Evolutionary conservation across 2,797 vertebrate genomes (phyloP), one percentile per base, ranked within the genome.

Genomic region (Intellagama lesueurii): DNA sequence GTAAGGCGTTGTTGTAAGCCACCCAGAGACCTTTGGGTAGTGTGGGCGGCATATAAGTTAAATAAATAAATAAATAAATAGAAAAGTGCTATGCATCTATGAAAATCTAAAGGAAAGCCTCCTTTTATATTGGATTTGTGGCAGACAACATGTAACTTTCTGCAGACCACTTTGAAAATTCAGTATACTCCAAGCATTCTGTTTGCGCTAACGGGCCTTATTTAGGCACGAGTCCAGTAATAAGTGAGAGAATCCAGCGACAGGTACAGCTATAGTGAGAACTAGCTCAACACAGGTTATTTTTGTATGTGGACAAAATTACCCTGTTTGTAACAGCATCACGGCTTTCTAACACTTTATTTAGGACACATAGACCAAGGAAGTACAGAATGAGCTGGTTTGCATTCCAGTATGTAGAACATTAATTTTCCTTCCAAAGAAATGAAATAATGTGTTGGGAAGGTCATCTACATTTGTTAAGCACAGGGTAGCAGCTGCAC

Each of bases 271-370:
- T 40, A 60, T 64, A 69, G n/a, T 0, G 1, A 44, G 83, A 86
- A 35, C 0, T 0, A 0, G n/a, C 32, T 19, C 3, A 0, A 12
- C 1, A 49, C n/a, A 0, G 30, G 11, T 52, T 19, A 81, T 76
- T 60, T 83, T 8, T 69, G 2, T 1, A 47, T 16, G 1, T 40
- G 2, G 52, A 2, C 30, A 47, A 6, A 66, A 47, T 81, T n/a
- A 0, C 28, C 40, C 12, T 80, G 32, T 69, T 73, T 52, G 0
- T 7, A 16, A 30, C 0, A 26, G 17, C 0, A 49, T 24, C 11
- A 1, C 16, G 35, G 26, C 77, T 73, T 44, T 1, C 70, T 49
- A 49, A 44, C 9, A 5, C 6, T 0, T 80, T 9, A 82, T 14
- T 3, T 0, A 0, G 64, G 66, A 70, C 40, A 76, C 16, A 26